These are phyloP conservation scores for Cricetomys ansorgei DNA, from an alignment of 2,113 vertebrate genomes.

Conservation along the genomic window DNA sequence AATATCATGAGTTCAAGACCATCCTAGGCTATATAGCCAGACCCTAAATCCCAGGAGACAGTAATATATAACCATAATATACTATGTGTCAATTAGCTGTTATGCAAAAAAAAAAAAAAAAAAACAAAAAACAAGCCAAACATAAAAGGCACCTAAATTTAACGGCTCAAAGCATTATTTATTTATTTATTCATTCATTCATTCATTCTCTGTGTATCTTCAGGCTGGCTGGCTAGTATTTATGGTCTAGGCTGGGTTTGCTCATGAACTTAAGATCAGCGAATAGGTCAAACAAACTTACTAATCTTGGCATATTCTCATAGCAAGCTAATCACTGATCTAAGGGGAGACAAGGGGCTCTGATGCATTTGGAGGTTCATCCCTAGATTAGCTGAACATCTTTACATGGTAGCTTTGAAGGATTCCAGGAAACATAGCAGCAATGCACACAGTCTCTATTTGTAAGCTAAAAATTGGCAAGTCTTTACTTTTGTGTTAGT, in stretches of 20 bases:
- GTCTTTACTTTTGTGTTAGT: not conserved
- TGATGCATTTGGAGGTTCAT: not conserved
- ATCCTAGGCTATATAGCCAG: not conserved
- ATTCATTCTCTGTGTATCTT: not conserved
- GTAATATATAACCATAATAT: not conserved
- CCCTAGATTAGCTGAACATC: not conserved
- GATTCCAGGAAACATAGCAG: not conserved
- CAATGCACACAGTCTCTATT: not conserved
- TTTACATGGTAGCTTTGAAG: not conserved
- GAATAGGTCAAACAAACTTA: not conserved
- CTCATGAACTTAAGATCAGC: not conserved
- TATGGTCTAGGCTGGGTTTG: not conserved
- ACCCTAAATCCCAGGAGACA: not conserved
- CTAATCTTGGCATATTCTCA: not conserved
- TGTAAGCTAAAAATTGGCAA: not conserved
- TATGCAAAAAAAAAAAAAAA: not conserved
- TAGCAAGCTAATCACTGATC: not conserved
- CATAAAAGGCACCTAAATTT: not conserved
- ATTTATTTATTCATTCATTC: no score
- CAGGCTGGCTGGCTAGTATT: not conserved
- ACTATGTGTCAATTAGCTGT: not conserved
- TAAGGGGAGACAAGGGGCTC: not conserved
- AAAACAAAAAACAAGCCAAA: not conserved
- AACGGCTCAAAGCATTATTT: not conserved
- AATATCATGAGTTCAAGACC: not conserved